Evolutionary conservation across 2,888 invertebrate species (phyloP), one percentile per base, ranked within the genome.

Genomic region (Dorcus parallelipipedus): DNA sequence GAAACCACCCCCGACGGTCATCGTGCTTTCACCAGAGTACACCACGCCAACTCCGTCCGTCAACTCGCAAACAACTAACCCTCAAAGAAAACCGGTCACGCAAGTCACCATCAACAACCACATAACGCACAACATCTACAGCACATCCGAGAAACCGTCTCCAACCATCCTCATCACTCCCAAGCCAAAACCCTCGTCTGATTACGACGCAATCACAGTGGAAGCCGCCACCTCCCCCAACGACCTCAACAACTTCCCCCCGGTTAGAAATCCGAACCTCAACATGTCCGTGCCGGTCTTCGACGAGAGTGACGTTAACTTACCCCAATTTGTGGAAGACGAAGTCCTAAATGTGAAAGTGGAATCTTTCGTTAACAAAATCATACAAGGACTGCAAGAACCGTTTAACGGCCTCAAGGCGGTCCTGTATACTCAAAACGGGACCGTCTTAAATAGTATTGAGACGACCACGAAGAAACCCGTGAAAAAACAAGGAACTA

Each of bases 391-490:
- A 17, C 78, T 93, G 1, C 91, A 92, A 76, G 90, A 88, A 1
- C 92, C 93, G 26, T 93, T 93, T 75, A 86, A 91, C 67, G 90
- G 89, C 52, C 75, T 93, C 9, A 89, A 89, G 66, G 90, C 92
- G 67, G 86, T 93, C 60, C 87, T 93, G 9, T 83, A 86, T 55
- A 83, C 82, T 47, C 77, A 76, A 40, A 82, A 81, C 56, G 67
- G 67, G 10, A 65, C 62, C 38, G 67, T 66, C 23, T 57, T 69
- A 3, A 58, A 71, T 2, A 64, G 64, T 9, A 67, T 73, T 9
- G 69, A 69, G 10, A 67, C 67, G 3, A 73, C 76, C 3, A 75
- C 76, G 2, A 76, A 74, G 56, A 76, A 78, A 17, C 69, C 73
- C 0, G 70, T 72, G 38, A 76, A 69, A 64, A 73, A 68, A 63